phyloP scores from a whole-genome alignment of 2,113 vertebrate genomes.

The Corythoichthys haematopterus region DNA sequence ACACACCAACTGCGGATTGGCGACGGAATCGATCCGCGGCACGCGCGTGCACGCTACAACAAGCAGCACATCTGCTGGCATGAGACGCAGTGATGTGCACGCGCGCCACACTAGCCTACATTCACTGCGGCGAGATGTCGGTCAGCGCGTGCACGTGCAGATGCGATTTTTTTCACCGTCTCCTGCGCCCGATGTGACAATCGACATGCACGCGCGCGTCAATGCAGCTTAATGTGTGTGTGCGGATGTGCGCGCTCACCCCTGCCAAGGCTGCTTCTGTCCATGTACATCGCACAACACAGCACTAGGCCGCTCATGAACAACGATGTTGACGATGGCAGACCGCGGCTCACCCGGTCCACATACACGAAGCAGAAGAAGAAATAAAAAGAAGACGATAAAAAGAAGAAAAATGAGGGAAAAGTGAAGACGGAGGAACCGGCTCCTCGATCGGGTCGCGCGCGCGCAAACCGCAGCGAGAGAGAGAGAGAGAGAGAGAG shows the following conservation, averaged over 20 bases:
- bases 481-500: slow-evolving; percentile 21
- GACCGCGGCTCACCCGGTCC: slow-evolving; percentile 66
- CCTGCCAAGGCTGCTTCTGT: slow-evolving; percentile 74
- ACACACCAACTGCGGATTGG: not conserved
- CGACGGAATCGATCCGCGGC: not conserved
- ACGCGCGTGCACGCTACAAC: not conserved
- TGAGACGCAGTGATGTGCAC: slow-evolving; percentile 36
- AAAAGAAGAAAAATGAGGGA: slow-evolving; percentile 15
- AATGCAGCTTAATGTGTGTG: slow-evolving; percentile 10
- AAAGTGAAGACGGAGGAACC: slow-evolving; percentile 14
- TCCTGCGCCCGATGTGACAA: not conserved
- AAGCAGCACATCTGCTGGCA: slow-evolving; percentile 32
- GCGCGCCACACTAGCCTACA: slow-evolving; percentile 44
- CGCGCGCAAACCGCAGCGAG: not conserved
- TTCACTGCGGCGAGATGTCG: slow-evolving; percentile 66
- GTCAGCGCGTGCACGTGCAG: slow-evolving; percentile 54
- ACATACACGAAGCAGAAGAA: slow-evolving; percentile 51
- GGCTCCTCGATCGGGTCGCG: slow-evolving; percentile 6
- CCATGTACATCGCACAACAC: slow-evolving; percentile 81
- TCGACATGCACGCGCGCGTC: not conserved
- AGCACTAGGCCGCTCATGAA: slow-evolving; percentile 79
- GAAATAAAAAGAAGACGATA: not conserved
- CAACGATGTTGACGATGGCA: slow-evolving; percentile 61
- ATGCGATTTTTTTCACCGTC: not conserved
- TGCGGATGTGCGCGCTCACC: slow-evolving; percentile 58